Base-by-base conservation (phyloP, 1,140 invertebrate genomes). In the Hyles euphorbiae region DNA sequence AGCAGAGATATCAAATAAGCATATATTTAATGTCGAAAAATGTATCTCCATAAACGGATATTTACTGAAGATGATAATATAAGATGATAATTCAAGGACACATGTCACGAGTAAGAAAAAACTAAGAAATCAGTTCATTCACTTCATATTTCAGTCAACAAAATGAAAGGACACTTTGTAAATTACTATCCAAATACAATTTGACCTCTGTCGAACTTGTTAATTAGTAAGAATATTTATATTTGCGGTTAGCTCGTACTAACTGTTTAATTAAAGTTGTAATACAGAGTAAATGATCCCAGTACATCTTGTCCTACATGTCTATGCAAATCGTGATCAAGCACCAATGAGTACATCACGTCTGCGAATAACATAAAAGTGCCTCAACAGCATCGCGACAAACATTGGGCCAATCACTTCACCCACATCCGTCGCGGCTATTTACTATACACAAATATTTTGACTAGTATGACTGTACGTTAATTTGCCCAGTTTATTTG, bases 291-390 rank as follows among this genome's bases (percentile, higher is more conserved):
- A 54, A 63, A 56, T 58, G 54, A 55, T 9, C 22, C 34, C 22
- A 54, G 7, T n/a, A 5, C 47, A 22, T n/a, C 47, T 48, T 22
- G 47, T 11, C 9, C n/a, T 11, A 22, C 36, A 8, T 40, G 36
- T 40, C 55, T 54, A 32, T 34, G 46, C 47, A 34, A 60, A 63
- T 34, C 64, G 61, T 66, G 63, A 69, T 63, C 34, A 33, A 34
- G 7, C 8, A n/a, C 7, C 33, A 67, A 70, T 70, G 67, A 65
- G 61, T 52, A 55, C 40, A 67, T 70, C 68, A 70, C 62, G 68
- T 60, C 43, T 12, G 58, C 58, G 36, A 5, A 61, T 56, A 53
- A 61, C 65, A 61, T 65, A 68, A 65, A 66, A 61, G 57, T 60
- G 52, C 43, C 60, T 53, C 56, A 47, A 58, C 43, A 49, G 44